Percentiles rank a stretch among this genome's conserved stretches.
Evolutionary conservation across 2,797 vertebrate species (phyloP).

Genomic region (Cossypha polioptera): DNA sequence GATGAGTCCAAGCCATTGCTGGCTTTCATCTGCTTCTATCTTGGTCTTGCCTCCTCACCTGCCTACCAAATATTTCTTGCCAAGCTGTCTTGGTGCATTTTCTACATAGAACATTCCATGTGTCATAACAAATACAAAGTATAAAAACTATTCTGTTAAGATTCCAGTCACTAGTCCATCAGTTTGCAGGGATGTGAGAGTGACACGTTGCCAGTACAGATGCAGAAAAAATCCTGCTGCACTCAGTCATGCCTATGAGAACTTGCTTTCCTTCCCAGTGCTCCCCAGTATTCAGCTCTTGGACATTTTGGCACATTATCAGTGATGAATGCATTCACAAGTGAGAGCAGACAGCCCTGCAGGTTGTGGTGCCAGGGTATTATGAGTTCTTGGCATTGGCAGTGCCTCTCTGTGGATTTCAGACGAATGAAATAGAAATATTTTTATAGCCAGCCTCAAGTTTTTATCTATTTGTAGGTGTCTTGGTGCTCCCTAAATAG

Average conservation of each 20-base stretch:
- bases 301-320: background rate
- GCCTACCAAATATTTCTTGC: background rate
- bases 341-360: slow-evolving; percentile 7
- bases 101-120: background rate
- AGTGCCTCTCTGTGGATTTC: background rate
- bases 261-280: background rate
- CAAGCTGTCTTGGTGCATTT: background rate
- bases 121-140: background rate
- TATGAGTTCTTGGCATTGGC: background rate
- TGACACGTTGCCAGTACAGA: background rate
- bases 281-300: background rate
- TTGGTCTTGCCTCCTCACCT: background rate
- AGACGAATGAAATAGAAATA: background rate
- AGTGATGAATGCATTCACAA: slow-evolving; percentile 3
- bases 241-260: background rate
- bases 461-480: background rate
- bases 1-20: background rate
- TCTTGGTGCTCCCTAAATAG: background rate
- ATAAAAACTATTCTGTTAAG: background rate
- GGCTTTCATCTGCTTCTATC: background rate
- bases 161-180: background rate
- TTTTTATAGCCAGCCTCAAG: background rate
- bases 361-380: background rate
- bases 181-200: background rate
- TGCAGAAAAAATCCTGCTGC: background rate